Percentiles rank a stretch among this genome's conserved stretches.
These are phyloP conservation scores for Sphenodon punctatus DNA, from an alignment of 2,797 vertebrate genomes.

Conservation along the genomic window DNA sequence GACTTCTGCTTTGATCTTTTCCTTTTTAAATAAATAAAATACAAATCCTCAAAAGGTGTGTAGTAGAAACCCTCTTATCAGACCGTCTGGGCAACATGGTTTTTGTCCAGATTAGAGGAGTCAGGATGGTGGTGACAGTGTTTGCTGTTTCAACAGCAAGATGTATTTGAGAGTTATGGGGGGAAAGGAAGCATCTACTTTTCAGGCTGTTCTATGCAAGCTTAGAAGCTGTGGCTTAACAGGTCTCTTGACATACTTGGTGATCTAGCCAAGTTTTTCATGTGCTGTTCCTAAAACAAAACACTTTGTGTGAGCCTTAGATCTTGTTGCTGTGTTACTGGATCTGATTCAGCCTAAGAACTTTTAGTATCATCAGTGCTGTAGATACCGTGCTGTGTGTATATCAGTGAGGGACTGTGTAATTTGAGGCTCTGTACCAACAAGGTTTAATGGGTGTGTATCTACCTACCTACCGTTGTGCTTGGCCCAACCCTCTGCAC, in stretches of 20 bases:
- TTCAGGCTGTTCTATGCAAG: not conserved
- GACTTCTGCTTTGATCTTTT: no score
- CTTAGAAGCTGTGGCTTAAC: not conserved
- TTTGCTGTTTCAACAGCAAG: no score
- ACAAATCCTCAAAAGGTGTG: no score
- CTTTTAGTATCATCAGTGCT: not conserved
- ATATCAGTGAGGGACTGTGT: not conserved
- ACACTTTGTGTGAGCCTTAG: no score
- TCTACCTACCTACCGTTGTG: fast-evolving
- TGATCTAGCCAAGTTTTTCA: not conserved
- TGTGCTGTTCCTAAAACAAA: not conserved
- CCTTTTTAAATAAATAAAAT: no score
- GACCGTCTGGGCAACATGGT: no score
- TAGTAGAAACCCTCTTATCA: no score
- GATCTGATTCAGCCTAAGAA: fast-evolving
- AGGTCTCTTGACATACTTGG: not conserved
- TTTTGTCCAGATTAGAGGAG: no score
- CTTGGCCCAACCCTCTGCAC: not conserved
- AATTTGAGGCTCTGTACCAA: fast-evolving
- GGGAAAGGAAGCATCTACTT: no score
- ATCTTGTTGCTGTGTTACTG: not conserved
- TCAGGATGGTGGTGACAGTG: no score
- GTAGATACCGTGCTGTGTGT: fast-evolving
- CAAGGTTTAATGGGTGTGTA: not conserved
- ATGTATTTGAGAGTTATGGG: no score